Conservation (phyloP, 2,113 vertebrate species). For the Muscicapa adusta region DNA sequence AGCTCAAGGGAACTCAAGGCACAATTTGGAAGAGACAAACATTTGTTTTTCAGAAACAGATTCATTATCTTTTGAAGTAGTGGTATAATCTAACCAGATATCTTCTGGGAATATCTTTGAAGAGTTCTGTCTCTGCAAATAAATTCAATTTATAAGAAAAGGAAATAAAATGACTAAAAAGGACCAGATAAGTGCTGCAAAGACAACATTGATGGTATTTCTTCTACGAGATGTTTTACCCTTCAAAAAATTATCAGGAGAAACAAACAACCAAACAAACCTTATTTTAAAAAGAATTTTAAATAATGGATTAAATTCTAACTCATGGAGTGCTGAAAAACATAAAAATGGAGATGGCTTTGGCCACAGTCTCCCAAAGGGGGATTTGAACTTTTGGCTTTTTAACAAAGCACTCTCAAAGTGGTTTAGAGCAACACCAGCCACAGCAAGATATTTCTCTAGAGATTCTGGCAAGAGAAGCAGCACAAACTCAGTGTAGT, state of each 20-base stretch:
- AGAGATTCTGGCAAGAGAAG: not conserved
- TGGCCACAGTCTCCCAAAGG: not conserved
- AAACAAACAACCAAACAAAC: not conserved
- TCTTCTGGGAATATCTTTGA: constrained; percentile 56
- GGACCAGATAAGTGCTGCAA: not conserved
- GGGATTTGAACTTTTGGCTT: not conserved
- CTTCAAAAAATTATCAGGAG: not conserved
- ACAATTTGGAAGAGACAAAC: constrained; percentile 56
- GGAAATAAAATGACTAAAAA: constrained; percentile 19
- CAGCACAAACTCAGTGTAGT: not conserved
- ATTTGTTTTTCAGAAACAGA: constrained; percentile 56
- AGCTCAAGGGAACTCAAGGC: constrained; percentile 42
- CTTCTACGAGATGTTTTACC: not conserved
- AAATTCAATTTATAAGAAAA: constrained; percentile 40
- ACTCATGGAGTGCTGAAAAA: not conserved
- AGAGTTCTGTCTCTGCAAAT: constrained; percentile 36
- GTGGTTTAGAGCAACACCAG: not conserved
- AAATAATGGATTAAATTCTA: not conserved
- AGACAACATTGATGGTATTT: not conserved
- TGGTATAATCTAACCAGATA: constrained; percentile 53
- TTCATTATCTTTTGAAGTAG: constrained; percentile 54
- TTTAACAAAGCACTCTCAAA: constrained; percentile 22
- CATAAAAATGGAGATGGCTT: not conserved
- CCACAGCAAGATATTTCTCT: not conserved
- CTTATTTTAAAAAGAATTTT: not conserved